These are phyloP conservation scores for Ceyx margarethae DNA, from an alignment of 2,113 vertebrate genomes.

Conservation along the genomic window DNA sequence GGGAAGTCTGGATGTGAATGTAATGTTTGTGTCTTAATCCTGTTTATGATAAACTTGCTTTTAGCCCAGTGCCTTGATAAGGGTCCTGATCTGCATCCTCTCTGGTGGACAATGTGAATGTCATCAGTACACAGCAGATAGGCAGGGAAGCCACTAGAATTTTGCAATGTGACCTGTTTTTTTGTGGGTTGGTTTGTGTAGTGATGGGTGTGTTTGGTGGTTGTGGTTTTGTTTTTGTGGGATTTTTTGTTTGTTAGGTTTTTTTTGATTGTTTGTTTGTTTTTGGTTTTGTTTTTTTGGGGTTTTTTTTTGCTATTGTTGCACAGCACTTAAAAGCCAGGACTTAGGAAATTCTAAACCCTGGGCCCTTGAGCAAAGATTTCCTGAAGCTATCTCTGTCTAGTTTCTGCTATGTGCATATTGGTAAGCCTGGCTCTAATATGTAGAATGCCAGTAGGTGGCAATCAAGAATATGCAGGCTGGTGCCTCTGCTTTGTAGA, in stretches of 20 bases:
- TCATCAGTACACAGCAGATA: background rate
- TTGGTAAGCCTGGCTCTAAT: background rate
- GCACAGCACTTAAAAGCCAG: background rate
- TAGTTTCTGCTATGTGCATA: background rate
- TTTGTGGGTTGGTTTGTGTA: no score
- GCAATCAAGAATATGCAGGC: conserved; percentile 27
- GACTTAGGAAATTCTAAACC: background rate
- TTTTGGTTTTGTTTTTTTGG: background rate
- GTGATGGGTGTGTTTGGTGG: no score
- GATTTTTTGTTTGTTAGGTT: no score
- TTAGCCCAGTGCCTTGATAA: background rate
- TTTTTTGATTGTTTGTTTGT: no score
- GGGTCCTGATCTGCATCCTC: background rate
- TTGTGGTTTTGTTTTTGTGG: no score
- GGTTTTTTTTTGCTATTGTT: background rate
- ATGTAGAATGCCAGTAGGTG: conserved; percentile 41
- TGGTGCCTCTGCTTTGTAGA: background rate
- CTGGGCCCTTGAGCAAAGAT: background rate
- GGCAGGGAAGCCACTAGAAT: background rate
- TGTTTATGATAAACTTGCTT: background rate
- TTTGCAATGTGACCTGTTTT: background rate
- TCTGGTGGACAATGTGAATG: background rate
- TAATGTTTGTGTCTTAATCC: background rate
- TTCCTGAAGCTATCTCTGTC: background rate
- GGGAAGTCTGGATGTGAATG: background rate